A percentile compares a stretch with the other conserved stretches of the same genome.
Conservation (phyloP, 2,888 invertebrate species). For the Aleiodes alternator region DNA sequence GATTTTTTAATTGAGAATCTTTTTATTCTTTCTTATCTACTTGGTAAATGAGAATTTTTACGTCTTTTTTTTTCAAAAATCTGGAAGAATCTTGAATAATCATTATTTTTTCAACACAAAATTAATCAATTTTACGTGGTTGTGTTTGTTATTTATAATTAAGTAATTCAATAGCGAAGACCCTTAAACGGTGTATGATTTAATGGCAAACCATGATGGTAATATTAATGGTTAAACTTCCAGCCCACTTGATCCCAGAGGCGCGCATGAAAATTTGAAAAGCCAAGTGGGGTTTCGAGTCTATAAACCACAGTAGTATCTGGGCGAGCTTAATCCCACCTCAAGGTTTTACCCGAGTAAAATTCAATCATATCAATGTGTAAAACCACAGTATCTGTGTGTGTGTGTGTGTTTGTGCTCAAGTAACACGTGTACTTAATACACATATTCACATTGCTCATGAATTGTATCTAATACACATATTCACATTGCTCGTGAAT, state of each 20-base stretch:
- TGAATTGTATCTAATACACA: background rate
- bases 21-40: too few relatives aligned
- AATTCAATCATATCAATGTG: slow-evolving; percentile 20
- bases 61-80: too few relatives aligned
- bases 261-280: slow-evolving; percentile 39
- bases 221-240: background rate
- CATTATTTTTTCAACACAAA: too few relatives aligned
- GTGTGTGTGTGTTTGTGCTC: too few relatives aligned
- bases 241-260: slow-evolving; percentile 13
- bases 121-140: too few relatives aligned
- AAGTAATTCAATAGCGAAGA: too few relatives aligned
- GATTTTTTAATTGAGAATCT: too few relatives aligned
- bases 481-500: slow-evolving; percentile 18
- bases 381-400: background rate
- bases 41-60: too few relatives aligned
- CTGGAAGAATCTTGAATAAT: too few relatives aligned
- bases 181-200: too few relatives aligned
- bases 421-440: background rate
- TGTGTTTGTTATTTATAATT: too few relatives aligned
- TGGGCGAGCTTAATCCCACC: background rate
- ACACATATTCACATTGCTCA: background rate
- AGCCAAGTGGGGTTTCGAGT: background rate
- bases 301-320: slow-evolving; percentile 3
- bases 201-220: slow-evolving; percentile 1
- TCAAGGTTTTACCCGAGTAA: slow-evolving; percentile 5